Evolutionary conservation across 2,797 vertebrate genomes (phyloP), one percentile per base, ranked within the genome.

Genomic region (Hydrocynus forskahlii): DNA sequence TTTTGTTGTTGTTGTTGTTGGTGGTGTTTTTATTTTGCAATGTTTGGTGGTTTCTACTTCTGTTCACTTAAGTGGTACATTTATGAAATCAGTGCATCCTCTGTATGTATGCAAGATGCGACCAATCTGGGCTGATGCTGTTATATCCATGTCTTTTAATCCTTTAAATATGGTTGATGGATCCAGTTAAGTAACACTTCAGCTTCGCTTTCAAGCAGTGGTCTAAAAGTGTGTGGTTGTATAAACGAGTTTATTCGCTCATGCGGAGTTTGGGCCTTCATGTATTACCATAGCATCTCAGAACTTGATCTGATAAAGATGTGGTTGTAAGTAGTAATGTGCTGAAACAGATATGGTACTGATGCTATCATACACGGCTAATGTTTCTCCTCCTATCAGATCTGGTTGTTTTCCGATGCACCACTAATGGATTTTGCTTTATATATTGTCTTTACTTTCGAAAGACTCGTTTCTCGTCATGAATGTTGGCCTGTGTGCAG

Each of bases 271-370:
- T 59, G 25, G 48, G 69, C 48, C 35, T 57, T 73, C 69, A 5
- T 35, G 48, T 38, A 23, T 19, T 66, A 45, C n/a, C 48, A 29
- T 45, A 21, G 75, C n/a, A 0, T 21, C 8, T 45, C 5, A 43
- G 72, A 60, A n/a, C 16, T 57, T 55, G 6, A 35, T 50, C 69
- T 60, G 35, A 66, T 48, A n/a, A 45, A 14, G 16, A 16, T 66
- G 59, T 72, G 69, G 77, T 66, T 81, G 71, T 71, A 17, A 60
- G 14, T 4, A 10, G 43, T 7, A 43, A 2, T 67, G 38, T 60
- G n/a, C 62, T 62, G 63, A 54, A 16, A 43, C 54, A 43, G 62
- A 68, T 68, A 60, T 43, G 81, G 81, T 82, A 82, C 81, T 68
- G 63, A 60, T 82, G 25, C 54, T 52, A 63, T 52, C 54, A 57